These are phyloP conservation scores for Mormyrus proboscirostris DNA, from an alignment of 2,797 vertebrate genomes.

Conservation along the genomic window DNA sequence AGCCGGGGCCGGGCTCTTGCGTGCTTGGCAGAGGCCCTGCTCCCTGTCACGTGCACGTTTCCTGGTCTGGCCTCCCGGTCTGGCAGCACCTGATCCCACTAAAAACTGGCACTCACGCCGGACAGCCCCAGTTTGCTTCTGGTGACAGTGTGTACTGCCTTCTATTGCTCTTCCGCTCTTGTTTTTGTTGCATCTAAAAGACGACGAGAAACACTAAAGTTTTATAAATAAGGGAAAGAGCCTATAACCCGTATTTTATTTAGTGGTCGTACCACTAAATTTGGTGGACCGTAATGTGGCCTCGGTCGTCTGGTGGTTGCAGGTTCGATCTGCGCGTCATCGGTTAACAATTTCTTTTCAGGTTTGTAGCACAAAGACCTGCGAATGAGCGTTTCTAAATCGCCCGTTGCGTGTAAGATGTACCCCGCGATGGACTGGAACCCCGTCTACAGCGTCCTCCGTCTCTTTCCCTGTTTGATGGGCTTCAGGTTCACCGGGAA, in stretches of 20 bases:
- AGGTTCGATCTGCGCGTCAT: background rate
- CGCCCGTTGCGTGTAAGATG: background rate
- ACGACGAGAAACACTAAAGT: background rate
- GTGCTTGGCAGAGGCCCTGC: background rate
- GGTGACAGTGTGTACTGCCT: background rate
- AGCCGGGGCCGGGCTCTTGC: background rate
- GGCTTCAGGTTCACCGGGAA: background rate
- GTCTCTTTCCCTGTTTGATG: background rate
- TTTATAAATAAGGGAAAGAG: background rate
- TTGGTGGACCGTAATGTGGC: background rate
- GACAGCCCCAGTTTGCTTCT: background rate
- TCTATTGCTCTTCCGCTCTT: background rate
- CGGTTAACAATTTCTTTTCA: background rate
- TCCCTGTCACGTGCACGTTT: slow-evolving; percentile 21
- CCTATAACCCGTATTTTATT: background rate
- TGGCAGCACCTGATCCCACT: slow-evolving; percentile 13
- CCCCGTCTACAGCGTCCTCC: background rate
- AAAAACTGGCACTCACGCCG: background rate
- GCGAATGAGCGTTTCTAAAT: background rate
- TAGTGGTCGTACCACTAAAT: background rate
- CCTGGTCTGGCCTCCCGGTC: slow-evolving; percentile 27
- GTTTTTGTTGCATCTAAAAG: background rate
- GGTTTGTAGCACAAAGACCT: background rate
- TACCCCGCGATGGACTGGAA: background rate
- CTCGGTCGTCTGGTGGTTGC: background rate